These are phyloP conservation scores for Nylanderia fulva DNA, from an alignment of 1,140 invertebrate genomes.

Conservation along the genomic window DNA sequence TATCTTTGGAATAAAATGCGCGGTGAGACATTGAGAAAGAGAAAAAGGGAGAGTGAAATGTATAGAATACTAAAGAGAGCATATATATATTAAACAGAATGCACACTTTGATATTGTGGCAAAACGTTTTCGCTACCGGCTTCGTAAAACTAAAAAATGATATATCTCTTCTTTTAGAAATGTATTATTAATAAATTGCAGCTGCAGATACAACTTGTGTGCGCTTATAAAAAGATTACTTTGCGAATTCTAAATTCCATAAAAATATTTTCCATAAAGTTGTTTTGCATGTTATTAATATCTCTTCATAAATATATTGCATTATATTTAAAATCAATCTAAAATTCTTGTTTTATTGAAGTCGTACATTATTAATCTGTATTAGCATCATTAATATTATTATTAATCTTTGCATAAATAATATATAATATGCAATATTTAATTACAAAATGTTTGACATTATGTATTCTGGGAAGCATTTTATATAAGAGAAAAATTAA, in stretches of 20 bases:
- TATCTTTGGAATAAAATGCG: slow-evolving; percentile 14
- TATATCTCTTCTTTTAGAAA: slow-evolving; percentile 17
- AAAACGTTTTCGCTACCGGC: slow-evolving; percentile 46
- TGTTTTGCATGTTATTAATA: slow-evolving; percentile 33
- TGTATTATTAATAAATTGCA: slow-evolving; percentile 55
- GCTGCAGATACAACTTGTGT: slow-evolving; percentile 32
- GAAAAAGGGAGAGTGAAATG: neutral
- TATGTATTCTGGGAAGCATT: neutral
- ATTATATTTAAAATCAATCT: slow-evolving; percentile 29
- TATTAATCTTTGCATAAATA: slow-evolving; percentile 37
- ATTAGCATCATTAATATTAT: neutral
- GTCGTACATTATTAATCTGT: slow-evolving; percentile 13
- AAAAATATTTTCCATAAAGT: slow-evolving; percentile 28
- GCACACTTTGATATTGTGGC: slow-evolving; percentile 31
- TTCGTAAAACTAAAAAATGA: slow-evolving; percentile 41
- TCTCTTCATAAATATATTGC: neutral
- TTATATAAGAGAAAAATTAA: slow-evolving; percentile 23
- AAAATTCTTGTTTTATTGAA: slow-evolving; percentile 32
- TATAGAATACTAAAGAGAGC: slow-evolving; percentile 15
- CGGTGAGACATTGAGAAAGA: neutral
- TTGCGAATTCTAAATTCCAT: neutral
- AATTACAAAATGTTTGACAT: neutral
- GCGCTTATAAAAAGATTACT: slow-evolving; percentile 14
- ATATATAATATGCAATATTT: neutral
- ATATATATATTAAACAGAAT: slow-evolving; percentile 1